Evolutionary conservation across 2,888 invertebrate species (phyloP), one percentile per base, ranked within the genome.

Genomic region (Therioaphis trifolii): DNA sequence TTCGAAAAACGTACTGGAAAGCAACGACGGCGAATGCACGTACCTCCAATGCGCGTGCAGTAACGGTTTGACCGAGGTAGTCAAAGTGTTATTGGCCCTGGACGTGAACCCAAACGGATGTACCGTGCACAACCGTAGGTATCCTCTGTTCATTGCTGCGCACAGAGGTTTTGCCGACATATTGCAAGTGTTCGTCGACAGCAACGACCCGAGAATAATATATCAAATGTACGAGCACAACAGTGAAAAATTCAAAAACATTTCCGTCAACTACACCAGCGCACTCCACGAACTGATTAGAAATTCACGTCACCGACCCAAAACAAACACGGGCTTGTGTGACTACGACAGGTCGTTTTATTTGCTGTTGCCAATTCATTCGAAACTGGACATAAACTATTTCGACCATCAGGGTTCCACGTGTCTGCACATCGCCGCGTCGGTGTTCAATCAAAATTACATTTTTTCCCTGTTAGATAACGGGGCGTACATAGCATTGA

Each of bases 381-480:
- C 68, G 0, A 90, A 91, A 84, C 90, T 93, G 7, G 90, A 93
- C 86, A 89, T 94, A 0, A 92, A 94, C 87, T 91, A 92, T 86
- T 88, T 89, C n/a, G 93, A 93, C 87, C 87, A 89, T 12, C 92
- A 92, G 87, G 91, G 92, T 29, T 93, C 93, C 85, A 93, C 93
- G 35, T 92, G 93, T 0, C 88, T 95, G 46, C 94, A 95, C 88
- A 94, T 93, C 87, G 94, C 94, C 1, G 92, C 93, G 0, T 91
- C 93, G 87, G 93, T 93, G 86, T 92, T 93, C 24, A 92, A 93
- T 86, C 89, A 90, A 35, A 91, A 91, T 80, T 92, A 92, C 1
- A 91, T 93, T 4, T 88, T 91, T 78, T 90, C 92, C 75, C 89
- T 95, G 69, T 89, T 96, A 14, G 89, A 91, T 79, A 90, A 91